A percentile compares a stretch with the other conserved stretches of the same genome.
These are phyloP conservation scores for Helicolenus hilgendorfi DNA, from an alignment of 2,797 vertebrate genomes.

Conservation along the genomic window DNA sequence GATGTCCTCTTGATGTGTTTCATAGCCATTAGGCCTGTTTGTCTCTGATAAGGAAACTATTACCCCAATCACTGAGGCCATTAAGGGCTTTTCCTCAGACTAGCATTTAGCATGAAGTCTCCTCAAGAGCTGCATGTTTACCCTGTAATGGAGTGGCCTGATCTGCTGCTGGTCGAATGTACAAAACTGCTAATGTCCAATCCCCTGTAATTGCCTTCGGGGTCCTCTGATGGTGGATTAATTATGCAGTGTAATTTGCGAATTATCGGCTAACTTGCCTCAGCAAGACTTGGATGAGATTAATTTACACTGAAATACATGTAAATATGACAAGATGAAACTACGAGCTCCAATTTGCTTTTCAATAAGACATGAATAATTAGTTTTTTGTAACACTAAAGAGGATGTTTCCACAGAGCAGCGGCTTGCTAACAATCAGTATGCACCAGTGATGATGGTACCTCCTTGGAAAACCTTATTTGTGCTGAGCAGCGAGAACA, in stretches of 20 bases:
- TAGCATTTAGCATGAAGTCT: conserved; percentile 58
- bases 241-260: conserved; percentile 78
- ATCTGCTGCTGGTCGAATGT: conserved; percentile 60
- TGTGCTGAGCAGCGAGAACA: conserved; percentile 45
- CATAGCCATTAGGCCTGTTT: conserved; percentile 78
- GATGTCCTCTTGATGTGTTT: conserved; percentile 77
- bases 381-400: conserved; percentile 4
- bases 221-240: conserved; percentile 71
- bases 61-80: conserved; percentile 66
- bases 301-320: conserved; percentile 61
- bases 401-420: conserved; percentile 24
- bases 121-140: conserved; percentile 55
- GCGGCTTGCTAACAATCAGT: conserved; percentile 18
- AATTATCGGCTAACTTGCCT: conserved; percentile 73
- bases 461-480: conserved; percentile 50
- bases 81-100: conserved; percentile 66
- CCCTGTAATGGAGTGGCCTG: conserved; percentile 68
- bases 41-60: conserved; percentile 82
- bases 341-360: conserved; percentile 29
- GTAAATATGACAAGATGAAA: conserved; percentile 64
- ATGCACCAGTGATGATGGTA: conserved; percentile 30
- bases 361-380: conserved; percentile 42
- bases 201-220: conserved; percentile 73
- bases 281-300: conserved; percentile 55
- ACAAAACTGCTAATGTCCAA: conserved; percentile 69